Evolutionary conservation across 2,888 invertebrate genomes (phyloP).

Genomic region (Hydrotaea cyrtoneurina): DNA sequence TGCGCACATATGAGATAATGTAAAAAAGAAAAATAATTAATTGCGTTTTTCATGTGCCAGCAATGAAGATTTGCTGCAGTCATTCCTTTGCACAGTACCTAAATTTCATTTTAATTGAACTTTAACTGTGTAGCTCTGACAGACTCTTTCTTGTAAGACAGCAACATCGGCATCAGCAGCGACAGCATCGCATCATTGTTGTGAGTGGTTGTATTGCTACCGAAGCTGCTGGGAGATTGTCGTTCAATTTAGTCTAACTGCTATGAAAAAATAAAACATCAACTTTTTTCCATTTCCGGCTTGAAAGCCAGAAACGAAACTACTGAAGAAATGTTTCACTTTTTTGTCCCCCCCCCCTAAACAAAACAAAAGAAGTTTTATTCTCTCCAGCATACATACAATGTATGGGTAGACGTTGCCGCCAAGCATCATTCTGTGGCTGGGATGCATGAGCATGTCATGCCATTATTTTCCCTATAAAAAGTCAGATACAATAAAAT

Average conservation of each 20-base stretch:
- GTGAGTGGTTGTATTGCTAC: conserved; percentile 2
- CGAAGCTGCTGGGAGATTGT: not conserved
- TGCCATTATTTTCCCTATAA: conserved; percentile 56
- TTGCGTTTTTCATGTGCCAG: conserved; percentile 15
- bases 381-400: not conserved
- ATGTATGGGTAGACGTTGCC: not conserved
- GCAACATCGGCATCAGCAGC: not conserved
- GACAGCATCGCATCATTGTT: not conserved
- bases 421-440: not conserved
- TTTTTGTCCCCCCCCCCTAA: conserved; percentile 9
- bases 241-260: conserved; percentile 13
- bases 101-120: conserved; percentile 55
- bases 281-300: conserved; percentile 26
- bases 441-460: conserved; percentile 22
- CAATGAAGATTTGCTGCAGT: not conserved
- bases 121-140: conserved; percentile 43
- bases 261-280: not conserved
- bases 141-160: conserved; percentile 40
- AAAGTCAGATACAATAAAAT: conserved; percentile 66
- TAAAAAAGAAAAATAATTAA: conserved; percentile 33
- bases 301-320: not conserved
- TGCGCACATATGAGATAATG: not conserved
- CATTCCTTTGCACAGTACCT: conserved; percentile 30
- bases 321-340: not conserved
- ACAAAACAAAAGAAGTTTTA: not conserved